Evolutionary conservation across 1,140 invertebrate genomes (phyloP).

Genomic region (Caenorhabditis inopinata): DNA sequence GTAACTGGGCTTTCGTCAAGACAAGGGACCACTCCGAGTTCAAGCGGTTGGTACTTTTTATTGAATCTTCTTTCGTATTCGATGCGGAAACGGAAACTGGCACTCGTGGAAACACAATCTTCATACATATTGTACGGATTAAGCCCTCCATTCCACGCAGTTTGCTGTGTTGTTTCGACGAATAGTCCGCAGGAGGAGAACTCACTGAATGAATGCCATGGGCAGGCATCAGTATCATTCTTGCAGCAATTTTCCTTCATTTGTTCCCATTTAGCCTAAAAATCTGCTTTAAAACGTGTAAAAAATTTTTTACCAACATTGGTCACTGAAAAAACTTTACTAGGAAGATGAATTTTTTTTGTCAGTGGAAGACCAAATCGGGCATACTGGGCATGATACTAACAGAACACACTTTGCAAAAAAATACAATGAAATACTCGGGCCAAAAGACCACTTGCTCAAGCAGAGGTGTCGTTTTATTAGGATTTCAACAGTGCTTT

Average conservation of each 20-base stretch:
- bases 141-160: slow-evolving; percentile 46
- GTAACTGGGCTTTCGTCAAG: slow-evolving; percentile 49
- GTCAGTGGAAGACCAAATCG: too few species aligned
- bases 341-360: too few species aligned
- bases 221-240: slow-evolving; percentile 48
- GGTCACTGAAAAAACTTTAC: too few species aligned
- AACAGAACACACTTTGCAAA: too few species aligned
- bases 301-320: too few species aligned
- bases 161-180: slow-evolving; percentile 39
- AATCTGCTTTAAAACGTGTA: background rate
- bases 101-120: slow-evolving; percentile 31
- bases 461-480: too few species aligned
- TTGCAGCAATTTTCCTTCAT: slow-evolving; percentile 44
- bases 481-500: background rate
- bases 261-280: slow-evolving; percentile 41
- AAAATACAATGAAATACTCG: too few species aligned
- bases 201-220: slow-evolving; percentile 43
- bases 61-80: slow-evolving; percentile 43
- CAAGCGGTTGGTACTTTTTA: slow-evolving; percentile 8
- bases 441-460: too few species aligned
- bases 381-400: too few species aligned
- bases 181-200: slow-evolving; percentile 42
- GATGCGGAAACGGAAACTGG: slow-evolving; percentile 20
- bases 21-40: slow-evolving; percentile 36
- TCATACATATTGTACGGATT: slow-evolving; percentile 52